These are phyloP conservation scores for Cirrhinus mrigala DNA, from an alignment of 2,797 vertebrate genomes.

Conservation along the genomic window DNA sequence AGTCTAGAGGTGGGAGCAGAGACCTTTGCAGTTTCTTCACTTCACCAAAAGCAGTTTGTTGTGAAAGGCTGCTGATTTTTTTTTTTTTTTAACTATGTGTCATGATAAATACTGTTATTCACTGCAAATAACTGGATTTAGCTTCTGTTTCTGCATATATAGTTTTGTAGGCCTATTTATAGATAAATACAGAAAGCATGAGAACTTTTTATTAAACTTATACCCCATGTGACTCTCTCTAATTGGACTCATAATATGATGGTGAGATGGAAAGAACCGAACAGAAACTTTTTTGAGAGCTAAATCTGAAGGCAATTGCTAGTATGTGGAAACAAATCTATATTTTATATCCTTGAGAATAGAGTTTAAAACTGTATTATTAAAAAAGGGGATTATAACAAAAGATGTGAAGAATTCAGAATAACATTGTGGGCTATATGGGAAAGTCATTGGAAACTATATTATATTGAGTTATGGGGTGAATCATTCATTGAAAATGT, in stretches of 20 bases:
- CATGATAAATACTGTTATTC: constrained; percentile 1
- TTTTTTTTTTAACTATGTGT: neutral
- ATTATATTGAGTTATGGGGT: neutral
- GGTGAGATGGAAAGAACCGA: neutral
- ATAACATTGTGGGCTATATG: neutral
- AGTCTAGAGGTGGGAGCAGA: constrained; percentile 67
- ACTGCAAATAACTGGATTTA: neutral
- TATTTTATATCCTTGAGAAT: neutral
- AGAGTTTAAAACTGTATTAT: neutral
- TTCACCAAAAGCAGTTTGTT: constrained; percentile 15
- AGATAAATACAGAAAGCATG: constrained; percentile 40
- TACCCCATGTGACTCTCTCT: neutral
- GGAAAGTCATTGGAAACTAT: neutral
- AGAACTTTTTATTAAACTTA: constrained; percentile 40
- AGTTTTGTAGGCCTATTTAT: constrained; percentile 9
- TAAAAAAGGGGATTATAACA: neutral
- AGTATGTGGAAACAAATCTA: neutral
- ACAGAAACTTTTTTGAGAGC: neutral
- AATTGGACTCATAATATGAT: neutral
- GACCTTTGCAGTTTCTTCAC: constrained; percentile 54
- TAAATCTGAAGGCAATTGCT: neutral
- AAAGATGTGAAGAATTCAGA: neutral
- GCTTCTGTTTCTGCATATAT: neutral
- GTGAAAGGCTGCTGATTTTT: constrained; percentile 7
- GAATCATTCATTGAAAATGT: neutral